A percentile compares a stretch with the other conserved stretches of the same genome.
Evolutionary conservation across 2,113 vertebrate species (phyloP).

Genomic region (Enhydra lutris): DNA sequence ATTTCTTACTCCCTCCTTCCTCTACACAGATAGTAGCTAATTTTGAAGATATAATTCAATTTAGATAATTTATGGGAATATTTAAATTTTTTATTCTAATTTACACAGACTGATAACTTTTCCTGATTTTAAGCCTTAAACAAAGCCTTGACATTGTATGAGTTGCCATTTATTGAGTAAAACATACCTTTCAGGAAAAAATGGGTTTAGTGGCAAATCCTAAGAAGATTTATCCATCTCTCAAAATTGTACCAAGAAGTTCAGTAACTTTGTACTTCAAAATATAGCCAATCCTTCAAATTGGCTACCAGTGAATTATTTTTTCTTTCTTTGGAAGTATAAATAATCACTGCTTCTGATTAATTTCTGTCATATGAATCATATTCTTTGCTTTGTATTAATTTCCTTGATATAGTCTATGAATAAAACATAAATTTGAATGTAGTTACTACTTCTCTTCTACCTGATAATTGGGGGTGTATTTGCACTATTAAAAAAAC

Average conservation of each 20-base stretch:
- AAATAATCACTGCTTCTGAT: not conserved
- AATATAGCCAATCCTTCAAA: not conserved
- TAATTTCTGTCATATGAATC: not conserved
- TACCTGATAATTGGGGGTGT: not conserved
- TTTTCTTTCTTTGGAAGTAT: not conserved
- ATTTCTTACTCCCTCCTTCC: not conserved
- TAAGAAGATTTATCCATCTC: not conserved
- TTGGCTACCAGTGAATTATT: not conserved
- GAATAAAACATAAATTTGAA: not conserved
- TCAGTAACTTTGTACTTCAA: not conserved
- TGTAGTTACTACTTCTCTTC: not conserved
- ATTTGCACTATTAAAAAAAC: not conserved
- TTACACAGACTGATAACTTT: not conserved
- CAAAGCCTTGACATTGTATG: not conserved
- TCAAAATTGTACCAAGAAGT: not conserved
- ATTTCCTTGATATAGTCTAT: not conserved
- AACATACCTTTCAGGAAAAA: not conserved
- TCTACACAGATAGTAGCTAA: not conserved
- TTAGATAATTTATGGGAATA: not conserved
- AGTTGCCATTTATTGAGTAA: not conserved
- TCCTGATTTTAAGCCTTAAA: not conserved
- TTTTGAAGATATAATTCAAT: not conserved
- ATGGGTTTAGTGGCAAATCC: not conserved
- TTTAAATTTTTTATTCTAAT: not conserved
- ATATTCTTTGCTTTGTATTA: not conserved